Conservation (phyloP, 1,140 invertebrate species). For the Steinernema khuongi region DNA sequence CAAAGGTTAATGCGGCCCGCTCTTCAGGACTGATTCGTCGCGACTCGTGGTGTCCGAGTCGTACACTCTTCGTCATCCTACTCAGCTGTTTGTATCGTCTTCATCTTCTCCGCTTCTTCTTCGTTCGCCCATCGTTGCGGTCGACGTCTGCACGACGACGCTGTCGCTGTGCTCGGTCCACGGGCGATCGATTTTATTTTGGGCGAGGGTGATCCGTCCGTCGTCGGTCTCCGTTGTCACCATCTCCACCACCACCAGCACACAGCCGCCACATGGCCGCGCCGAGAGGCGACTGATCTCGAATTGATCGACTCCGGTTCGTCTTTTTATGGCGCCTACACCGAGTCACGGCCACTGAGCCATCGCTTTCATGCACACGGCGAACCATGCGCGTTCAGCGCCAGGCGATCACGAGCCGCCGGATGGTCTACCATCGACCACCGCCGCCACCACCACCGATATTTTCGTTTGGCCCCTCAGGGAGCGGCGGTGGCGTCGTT, state of each 20-base stretch:
- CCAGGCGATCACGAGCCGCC: too few relatives aligned
- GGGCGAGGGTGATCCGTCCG: slow-evolving; percentile 3
- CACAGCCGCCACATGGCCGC: background rate
- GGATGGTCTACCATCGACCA: too few relatives aligned
- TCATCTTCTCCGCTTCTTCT: too few relatives aligned
- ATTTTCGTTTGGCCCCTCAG: too few relatives aligned
- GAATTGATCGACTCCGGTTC: slow-evolving; percentile 12
- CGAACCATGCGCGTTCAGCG: too few relatives aligned
- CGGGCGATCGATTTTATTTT: slow-evolving; percentile 12
- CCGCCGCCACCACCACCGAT: too few relatives aligned
- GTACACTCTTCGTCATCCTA: background rate
- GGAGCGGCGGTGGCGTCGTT: too few relatives aligned
- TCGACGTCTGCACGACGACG: slow-evolving; percentile 13
- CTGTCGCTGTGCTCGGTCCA: background rate
- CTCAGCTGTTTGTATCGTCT: slow-evolving; percentile 15
- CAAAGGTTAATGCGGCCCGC: background rate
- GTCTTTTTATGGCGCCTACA: background rate
- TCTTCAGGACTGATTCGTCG: background rate
- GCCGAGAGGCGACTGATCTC: background rate
- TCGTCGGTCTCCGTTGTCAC: slow-evolving; percentile 4
- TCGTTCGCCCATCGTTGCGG: background rate
- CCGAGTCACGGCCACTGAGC: background rate
- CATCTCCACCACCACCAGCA: slow-evolving; percentile 10
- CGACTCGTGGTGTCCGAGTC: background rate
- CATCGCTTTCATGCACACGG: background rate